Conservation (phyloP, 2,888 invertebrate species). For the Cryptocephalus primarius region DNA sequence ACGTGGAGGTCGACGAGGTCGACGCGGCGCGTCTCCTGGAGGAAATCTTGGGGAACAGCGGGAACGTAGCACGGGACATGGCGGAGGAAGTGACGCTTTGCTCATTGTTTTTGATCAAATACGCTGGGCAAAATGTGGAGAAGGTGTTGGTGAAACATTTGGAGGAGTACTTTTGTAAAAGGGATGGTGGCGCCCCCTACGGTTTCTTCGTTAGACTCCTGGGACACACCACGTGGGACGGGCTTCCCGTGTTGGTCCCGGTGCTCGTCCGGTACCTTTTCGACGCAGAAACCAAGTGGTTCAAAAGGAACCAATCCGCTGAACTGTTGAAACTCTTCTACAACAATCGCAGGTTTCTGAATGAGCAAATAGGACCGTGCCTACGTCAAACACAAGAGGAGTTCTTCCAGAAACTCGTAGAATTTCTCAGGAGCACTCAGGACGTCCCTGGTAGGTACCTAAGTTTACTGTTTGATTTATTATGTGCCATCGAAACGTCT, state of each 20-base stretch:
- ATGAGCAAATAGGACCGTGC: conserved; percentile 26
- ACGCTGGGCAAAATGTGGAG: conserved; percentile 40
- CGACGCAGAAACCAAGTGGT: conserved; percentile 48
- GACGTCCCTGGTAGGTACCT: no score
- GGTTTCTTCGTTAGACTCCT: conserved; percentile 55
- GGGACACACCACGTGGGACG: conserved; percentile 50
- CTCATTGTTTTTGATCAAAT: conserved; percentile 52
- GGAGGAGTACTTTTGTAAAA: conserved; percentile 49
- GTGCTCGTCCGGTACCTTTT: conserved; percentile 50
- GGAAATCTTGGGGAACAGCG: conserved; percentile 52
- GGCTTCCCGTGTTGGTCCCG: conserved; percentile 48
- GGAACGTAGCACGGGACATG: conserved; percentile 54
- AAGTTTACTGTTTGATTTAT: conserved; percentile 38
- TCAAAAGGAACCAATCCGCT: conserved; percentile 54
- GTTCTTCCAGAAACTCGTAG: conserved; percentile 37
- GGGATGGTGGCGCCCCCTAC: conserved; percentile 53
- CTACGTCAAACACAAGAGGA: conserved; percentile 39
- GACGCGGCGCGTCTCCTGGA: conserved; percentile 47
- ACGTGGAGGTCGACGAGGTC: conserved; percentile 43
- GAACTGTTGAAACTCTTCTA: conserved; percentile 57
- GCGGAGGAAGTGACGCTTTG: conserved; percentile 53
- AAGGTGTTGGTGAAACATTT: conserved; percentile 45
- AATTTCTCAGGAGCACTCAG: conserved; percentile 27
- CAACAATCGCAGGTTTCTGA: conserved; percentile 43
- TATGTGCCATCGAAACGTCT: conserved; percentile 42